Evolutionary conservation across 2,113 vertebrate species (phyloP).

Genomic region (Prietella phreatophila): DNA sequence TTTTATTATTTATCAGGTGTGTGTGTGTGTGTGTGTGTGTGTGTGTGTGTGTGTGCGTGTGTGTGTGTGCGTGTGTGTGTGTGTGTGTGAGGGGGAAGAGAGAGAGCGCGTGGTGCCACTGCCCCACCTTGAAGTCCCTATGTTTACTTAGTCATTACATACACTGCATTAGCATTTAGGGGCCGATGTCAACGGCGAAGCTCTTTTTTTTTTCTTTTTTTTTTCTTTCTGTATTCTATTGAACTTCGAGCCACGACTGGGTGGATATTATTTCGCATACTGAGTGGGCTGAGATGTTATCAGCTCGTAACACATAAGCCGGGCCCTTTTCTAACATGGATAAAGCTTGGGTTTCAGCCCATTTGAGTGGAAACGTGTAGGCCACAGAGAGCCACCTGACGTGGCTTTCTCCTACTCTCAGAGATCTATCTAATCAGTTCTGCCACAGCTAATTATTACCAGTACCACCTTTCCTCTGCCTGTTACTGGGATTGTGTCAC

Average conservation of each 20-base stretch:
- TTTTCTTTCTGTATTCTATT: constrained; percentile 54
- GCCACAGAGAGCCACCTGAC: constrained; percentile 19
- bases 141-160: constrained; percentile 70
- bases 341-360: constrained; percentile 73
- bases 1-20: not conserved
- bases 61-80: not conserved
- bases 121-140: constrained; percentile 43
- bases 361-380: constrained; percentile 47
- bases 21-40: not conserved
- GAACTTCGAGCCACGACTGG: constrained; percentile 53
- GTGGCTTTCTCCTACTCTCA: not conserved
- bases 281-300: constrained; percentile 74
- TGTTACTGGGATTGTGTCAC: not conserved
- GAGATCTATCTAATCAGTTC: constrained; percentile 25
- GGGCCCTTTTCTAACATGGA: constrained; percentile 69
- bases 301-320: constrained; percentile 70
- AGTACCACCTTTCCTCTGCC: constrained; percentile 1
- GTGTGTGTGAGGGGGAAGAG: not conserved
- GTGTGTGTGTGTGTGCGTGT: not conserved
- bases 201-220: constrained; percentile 43
- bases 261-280: constrained; percentile 69
- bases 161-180: constrained; percentile 62
- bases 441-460: constrained; percentile 26
- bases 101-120: constrained; percentile 13
- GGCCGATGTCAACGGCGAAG: constrained; percentile 34